Evolutionary conservation across 2,797 vertebrate species (phyloP).

Genomic region (Pseudomugil tenellus): DNA sequence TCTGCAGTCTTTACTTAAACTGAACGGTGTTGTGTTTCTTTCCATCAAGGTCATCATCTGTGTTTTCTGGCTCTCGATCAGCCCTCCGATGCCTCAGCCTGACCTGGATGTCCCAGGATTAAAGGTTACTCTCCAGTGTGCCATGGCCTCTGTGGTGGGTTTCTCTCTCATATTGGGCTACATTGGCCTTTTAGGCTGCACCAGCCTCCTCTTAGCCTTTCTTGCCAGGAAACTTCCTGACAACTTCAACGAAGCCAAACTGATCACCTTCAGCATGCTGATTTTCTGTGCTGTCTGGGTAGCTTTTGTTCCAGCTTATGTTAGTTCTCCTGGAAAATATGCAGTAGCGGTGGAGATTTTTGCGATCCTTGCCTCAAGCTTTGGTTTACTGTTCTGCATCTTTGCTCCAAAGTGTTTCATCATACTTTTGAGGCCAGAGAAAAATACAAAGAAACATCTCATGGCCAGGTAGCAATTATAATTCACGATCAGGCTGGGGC

Average conservation of each 20-base stretch:
- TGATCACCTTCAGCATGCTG: slow-evolving; percentile 85
- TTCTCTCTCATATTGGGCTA: slow-evolving; percentile 79
- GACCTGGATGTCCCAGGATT: slow-evolving; percentile 68
- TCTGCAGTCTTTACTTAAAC: neutral
- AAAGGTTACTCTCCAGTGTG: slow-evolving; percentile 72
- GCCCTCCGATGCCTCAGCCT: slow-evolving; percentile 67
- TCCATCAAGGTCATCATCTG: slow-evolving; percentile 68
- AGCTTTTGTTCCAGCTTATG: slow-evolving; percentile 77
- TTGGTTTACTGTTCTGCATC: slow-evolving; percentile 78
- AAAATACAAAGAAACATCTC: slow-evolving; percentile 78
- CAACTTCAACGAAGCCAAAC: no score
- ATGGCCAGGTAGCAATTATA: slow-evolving; percentile 56
- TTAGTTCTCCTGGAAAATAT: slow-evolving; percentile 82
- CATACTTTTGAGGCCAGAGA: slow-evolving; percentile 71
- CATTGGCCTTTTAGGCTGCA: slow-evolving; percentile 75
- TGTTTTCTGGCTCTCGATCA: slow-evolving; percentile 67
- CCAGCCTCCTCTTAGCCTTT: slow-evolving; percentile 78
- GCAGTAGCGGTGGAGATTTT: slow-evolving; percentile 81
- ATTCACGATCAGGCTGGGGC: neutral
- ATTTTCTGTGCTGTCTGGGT: slow-evolving; percentile 82
- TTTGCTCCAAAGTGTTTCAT: slow-evolving; percentile 80
- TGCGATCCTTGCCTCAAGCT: slow-evolving; percentile 81
- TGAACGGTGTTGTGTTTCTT: neutral
- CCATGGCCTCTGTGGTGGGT: slow-evolving; percentile 73
- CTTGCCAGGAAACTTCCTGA: slow-evolving; percentile 79